These are phyloP conservation scores for Caenorhabditis sp. DNA, from an alignment of 2,888 invertebrate genomes.

Conservation along the genomic window DNA sequence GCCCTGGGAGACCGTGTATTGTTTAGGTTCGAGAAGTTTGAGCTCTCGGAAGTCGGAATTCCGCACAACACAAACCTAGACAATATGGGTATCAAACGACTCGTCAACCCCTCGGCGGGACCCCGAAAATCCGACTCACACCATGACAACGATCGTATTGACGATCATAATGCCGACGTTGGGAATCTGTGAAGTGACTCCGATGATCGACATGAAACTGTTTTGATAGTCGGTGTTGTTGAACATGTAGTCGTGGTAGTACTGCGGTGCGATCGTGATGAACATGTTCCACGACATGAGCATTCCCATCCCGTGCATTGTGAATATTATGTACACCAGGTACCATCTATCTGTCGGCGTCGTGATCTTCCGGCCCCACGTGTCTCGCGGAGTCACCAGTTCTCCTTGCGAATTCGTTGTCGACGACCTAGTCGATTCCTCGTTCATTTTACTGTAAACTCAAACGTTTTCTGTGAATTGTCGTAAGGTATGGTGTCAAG, in stretches of 20 bases:
- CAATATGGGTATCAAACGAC: not conserved
- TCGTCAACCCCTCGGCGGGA: not conserved
- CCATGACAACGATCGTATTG: slow-evolving; percentile 73
- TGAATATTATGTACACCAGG: slow-evolving; percentile 65
- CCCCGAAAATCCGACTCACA: slow-evolving; percentile 31
- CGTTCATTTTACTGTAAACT: slow-evolving; percentile 28
- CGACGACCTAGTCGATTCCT: slow-evolving; percentile 5
- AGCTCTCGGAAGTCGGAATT: no score
- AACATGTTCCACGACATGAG: slow-evolving; percentile 69
- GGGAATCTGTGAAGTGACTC: slow-evolving; percentile 92
- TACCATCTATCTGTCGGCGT: slow-evolving; percentile 52
- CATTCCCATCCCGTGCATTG: slow-evolving; percentile 68
- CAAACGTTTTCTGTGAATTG: not conserved
- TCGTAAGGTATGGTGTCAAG: not conserved
- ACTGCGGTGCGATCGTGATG: slow-evolving; percentile 74
- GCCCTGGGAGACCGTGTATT: no score
- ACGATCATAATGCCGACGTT: slow-evolving; percentile 89
- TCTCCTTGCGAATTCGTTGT: slow-evolving; percentile 1
- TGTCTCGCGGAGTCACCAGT: slow-evolving; percentile 42
- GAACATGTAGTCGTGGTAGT: slow-evolving; percentile 90
- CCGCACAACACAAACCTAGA: no score
- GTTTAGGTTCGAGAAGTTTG: no score
- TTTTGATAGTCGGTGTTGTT: slow-evolving; percentile 82
- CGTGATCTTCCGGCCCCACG: slow-evolving; percentile 37
- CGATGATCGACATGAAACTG: slow-evolving; percentile 89